A percentile compares a stretch with the other conserved stretches of the same genome.
phyloP scores from a whole-genome alignment of 2,888 invertebrate genomes.

The Isoperla grammatica region DNA sequence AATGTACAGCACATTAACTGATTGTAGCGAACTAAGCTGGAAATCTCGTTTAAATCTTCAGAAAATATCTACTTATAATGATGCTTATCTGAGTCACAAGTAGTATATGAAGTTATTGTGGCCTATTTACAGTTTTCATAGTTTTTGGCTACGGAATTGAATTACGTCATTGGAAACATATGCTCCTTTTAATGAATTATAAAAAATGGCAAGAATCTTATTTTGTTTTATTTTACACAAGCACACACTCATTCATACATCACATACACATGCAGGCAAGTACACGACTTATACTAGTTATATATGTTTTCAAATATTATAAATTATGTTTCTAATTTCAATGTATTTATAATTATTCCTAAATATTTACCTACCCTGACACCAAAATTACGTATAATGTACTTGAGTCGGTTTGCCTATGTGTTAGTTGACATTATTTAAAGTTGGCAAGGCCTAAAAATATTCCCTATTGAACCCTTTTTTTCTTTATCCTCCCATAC shows the following conservation, averaged over 20 bases:
- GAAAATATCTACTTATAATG: conserved; percentile 12
- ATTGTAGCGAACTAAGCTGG: too few relatives aligned
- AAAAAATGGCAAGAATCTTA: conserved; percentile 18
- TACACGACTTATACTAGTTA: not conserved
- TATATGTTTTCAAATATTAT: conserved; percentile 13
- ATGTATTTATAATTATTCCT: conserved; percentile 10
- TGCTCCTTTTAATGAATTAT: conserved; percentile 10
- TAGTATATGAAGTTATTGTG: conserved; percentile 12
- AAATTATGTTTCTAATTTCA: conserved; percentile 11
- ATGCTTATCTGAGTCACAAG: conserved; percentile 1
- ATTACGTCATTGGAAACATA: conserved; percentile 14
- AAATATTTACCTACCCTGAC: conserved; percentile 63
- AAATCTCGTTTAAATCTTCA: not conserved
- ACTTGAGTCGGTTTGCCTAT: conserved; percentile 42
- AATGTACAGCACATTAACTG: too few relatives aligned
- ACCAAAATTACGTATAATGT: conserved; percentile 83
- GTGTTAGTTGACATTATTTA: not conserved
- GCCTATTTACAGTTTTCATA: conserved; percentile 10
- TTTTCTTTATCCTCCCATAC: conserved; percentile 11
- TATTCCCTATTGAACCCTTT: not conserved
- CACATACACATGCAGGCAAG: not conserved
- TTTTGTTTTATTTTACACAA: conserved; percentile 15
- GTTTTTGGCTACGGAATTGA: conserved; percentile 13
- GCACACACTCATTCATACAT: conserved; percentile 2
- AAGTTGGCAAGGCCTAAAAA: not conserved